These are phyloP conservation scores for Torymus tubicola DNA, from an alignment of 2,888 invertebrate genomes.

Conservation along the genomic window DNA sequence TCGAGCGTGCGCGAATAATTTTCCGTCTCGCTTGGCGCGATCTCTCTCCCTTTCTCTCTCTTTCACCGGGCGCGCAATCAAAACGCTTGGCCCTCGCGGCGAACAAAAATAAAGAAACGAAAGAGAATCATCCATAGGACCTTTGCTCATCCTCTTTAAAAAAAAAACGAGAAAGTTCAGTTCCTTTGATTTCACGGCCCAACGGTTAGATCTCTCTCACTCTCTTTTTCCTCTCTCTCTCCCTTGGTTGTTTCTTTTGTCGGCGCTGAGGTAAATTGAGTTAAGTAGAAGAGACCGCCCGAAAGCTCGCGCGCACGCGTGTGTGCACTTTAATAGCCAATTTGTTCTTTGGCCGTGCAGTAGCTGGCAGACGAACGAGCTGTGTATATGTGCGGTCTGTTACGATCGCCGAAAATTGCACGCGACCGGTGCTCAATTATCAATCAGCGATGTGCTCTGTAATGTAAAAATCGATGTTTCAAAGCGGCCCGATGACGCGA, in stretches of 20 bases:
- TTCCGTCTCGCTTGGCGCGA: conserved; percentile 47
- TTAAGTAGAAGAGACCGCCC: conserved; percentile 5
- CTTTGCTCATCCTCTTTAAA: not conserved
- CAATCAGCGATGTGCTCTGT: not conserved
- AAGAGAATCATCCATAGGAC: not conserved
- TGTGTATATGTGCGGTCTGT: no score
- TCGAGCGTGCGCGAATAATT: conserved; percentile 41
- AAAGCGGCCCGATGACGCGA: not conserved
- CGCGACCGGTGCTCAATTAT: not conserved
- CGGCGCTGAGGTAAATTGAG: conserved; percentile 17
- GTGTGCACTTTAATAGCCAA: conserved; percentile 3
- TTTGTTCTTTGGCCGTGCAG: conserved; percentile 24
- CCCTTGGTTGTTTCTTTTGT: conserved; percentile 35
- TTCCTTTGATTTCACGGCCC: conserved; percentile 45
- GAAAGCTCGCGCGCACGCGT: conserved; percentile 1
- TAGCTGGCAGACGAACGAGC: no score
- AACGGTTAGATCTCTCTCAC: not conserved
- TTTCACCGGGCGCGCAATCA: conserved; percentile 35
- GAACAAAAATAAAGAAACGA: not conserved
- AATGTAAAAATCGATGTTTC: not conserved
- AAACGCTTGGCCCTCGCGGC: conserved; percentile 11
- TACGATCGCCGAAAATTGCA: no score
- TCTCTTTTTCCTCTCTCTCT: not conserved
- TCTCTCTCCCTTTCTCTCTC: conserved; percentile 2
- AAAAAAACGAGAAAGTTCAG: conserved; percentile 27